A percentile compares a stretch with the other conserved stretches of the same genome.
These are phyloP conservation scores for Acanthurus lineatus DNA, from an alignment of 2,797 vertebrate genomes.

Conservation along the genomic window DNA sequence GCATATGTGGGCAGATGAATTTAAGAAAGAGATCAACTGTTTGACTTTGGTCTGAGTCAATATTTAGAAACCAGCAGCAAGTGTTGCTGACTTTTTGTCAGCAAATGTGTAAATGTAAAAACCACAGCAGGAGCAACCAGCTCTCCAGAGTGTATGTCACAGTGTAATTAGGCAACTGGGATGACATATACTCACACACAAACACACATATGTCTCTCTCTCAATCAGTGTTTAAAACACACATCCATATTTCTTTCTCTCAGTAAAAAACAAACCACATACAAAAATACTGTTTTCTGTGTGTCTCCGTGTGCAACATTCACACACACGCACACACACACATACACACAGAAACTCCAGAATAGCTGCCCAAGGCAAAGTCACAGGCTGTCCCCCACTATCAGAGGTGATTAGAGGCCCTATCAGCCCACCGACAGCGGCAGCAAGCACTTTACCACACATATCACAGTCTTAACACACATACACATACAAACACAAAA, in stretches of 20 bases:
- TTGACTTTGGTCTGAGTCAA: slow-evolving; percentile 26
- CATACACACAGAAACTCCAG: slow-evolving; percentile 6
- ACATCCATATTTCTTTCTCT: no score
- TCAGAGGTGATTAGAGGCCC: slow-evolving; percentile 63
- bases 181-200: no score
- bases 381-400: slow-evolving; percentile 57
- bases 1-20: slow-evolving; percentile 9
- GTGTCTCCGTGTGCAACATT: not conserved
- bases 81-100: slow-evolving; percentile 33
- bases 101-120: slow-evolving; percentile 11
- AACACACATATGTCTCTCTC: no score
- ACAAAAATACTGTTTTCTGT: not conserved
- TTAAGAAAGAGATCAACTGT: slow-evolving; percentile 10
- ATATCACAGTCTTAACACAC: slow-evolving; percentile 42
- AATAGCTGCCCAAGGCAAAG: slow-evolving; percentile 55
- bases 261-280: no score
- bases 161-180: slow-evolving; percentile 6
- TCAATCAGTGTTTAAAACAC: no score
- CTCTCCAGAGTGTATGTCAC: slow-evolving; percentile 45
- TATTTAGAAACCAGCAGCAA: slow-evolving; percentile 21
- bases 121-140: slow-evolving; percentile 37
- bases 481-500: not conserved
- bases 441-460: slow-evolving; percentile 67
- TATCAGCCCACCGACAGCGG: slow-evolving; percentile 56
- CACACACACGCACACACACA: slow-evolving; percentile 6